Percentiles rank a stretch among this genome's conserved stretches.
These are phyloP conservation scores for Drosophila triauraria DNA, from an alignment of 1,140 invertebrate genomes.

Conservation along the genomic window DNA sequence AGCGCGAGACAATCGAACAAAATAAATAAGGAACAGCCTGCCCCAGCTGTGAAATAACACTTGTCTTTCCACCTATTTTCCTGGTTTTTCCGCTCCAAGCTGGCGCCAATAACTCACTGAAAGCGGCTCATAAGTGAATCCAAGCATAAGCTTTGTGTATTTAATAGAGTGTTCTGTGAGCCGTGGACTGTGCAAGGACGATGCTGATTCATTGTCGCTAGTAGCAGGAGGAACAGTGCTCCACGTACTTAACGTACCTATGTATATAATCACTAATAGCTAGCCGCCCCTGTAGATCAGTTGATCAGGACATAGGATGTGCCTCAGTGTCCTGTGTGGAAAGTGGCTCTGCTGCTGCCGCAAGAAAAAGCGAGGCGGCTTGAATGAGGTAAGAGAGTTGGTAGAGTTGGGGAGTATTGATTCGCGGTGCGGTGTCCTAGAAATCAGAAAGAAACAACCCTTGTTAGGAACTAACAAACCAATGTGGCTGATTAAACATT, in stretches of 20 bases:
- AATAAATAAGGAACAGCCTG: constrained; percentile 29
- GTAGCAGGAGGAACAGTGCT: neutral
- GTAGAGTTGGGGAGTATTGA: constrained; percentile 9
- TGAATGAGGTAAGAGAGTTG: constrained; percentile 71
- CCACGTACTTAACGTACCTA: neutral
- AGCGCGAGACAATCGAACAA: constrained; percentile 45
- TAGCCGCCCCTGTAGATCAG: neutral
- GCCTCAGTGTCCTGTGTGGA: constrained; percentile 45
- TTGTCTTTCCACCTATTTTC: neutral
- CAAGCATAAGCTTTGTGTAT: neutral
- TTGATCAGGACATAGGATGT: constrained; percentile 39
- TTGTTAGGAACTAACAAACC: neutral
- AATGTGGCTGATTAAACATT: neutral
- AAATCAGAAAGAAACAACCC: neutral
- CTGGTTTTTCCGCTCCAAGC: neutral
- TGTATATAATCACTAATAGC: neutral
- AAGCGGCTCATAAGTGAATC: neutral
- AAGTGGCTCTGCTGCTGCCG: constrained; percentile 59
- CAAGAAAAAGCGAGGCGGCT: constrained; percentile 45
- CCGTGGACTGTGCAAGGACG: constrained; percentile 11
- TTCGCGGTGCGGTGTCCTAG: neutral
- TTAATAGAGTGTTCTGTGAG: neutral
- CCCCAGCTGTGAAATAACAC: constrained; percentile 7
- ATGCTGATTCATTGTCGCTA: constrained; percentile 19
- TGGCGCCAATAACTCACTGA: neutral